Percentiles rank a stretch among this genome's conserved stretches.
phyloP scores from a whole-genome alignment of 2,113 vertebrate genomes.

The Xyrauchen texanus region DNA sequence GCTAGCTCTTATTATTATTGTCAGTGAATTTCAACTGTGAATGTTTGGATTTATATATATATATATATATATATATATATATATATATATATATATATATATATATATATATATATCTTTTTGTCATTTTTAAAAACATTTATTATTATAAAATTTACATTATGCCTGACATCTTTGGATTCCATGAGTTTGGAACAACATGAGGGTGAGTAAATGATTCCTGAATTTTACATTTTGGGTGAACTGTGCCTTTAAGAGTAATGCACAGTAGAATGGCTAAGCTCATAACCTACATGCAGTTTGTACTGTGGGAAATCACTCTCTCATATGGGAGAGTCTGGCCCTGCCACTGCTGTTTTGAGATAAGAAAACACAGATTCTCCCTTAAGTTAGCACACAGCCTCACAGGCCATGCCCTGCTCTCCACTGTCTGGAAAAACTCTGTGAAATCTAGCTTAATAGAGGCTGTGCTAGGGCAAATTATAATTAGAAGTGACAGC shows the following conservation, averaged over 20 bases:
- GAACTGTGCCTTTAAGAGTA: neutral
- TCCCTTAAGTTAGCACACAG: conserved; percentile 21
- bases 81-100: too few relatives aligned
- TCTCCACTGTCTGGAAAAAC: conserved; percentile 41
- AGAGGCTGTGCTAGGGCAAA: conserved; percentile 57
- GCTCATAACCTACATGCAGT: conserved; percentile 14
- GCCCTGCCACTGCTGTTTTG: neutral
- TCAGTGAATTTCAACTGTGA: neutral
- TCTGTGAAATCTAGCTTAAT: conserved; percentile 56
- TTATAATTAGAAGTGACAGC: conserved; percentile 58
- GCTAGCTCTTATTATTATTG: neutral
- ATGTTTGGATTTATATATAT: neutral
- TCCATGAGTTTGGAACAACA: too few relatives aligned
- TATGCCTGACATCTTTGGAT: too few relatives aligned
- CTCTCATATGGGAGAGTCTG: neutral
- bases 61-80: too few relatives aligned
- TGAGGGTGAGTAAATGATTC: too few relatives aligned
- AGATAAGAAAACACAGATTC: conserved; percentile 20
- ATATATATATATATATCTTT: too few relatives aligned
- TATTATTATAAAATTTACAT: too few relatives aligned
- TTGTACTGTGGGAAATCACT: conserved; percentile 11
- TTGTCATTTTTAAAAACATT: too few relatives aligned
- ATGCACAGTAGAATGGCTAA: conserved; percentile 18
- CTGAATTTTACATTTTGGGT: too few relatives aligned
- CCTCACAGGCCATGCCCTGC: conserved; percentile 8